Evolutionary conservation across 2,888 invertebrate species (phyloP), one percentile per base, ranked within the genome.

Genomic region (Drosophila rubida): DNA sequence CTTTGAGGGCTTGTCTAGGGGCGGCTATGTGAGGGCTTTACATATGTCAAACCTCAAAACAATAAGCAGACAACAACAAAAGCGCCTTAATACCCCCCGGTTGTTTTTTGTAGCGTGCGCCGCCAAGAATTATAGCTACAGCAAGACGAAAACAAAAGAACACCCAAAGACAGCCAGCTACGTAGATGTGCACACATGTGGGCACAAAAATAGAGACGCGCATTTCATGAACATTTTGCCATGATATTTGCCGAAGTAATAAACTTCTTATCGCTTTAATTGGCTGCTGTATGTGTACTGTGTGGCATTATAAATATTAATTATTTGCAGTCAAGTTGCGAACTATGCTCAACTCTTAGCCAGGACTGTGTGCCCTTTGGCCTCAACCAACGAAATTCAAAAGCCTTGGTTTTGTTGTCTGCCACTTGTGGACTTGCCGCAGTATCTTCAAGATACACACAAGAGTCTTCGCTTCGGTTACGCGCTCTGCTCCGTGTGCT

Each of bases 41-140:
- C 59, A 80, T 68, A 81, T 80, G 85, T 81, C 78, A 84, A 71
- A 45, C 59, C 62, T 45, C 65, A 66, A 66, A 75, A 80, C 81
- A 80, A 84, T 80, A 62, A 68, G 61, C 59, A 55, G 51, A 53
- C 59, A 54, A 59, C 62, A 71, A 84, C 81, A 80, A 80, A 62
- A 64, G 65, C 71, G 44, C 44, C 73, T 63, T 70, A 67, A 73
- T 63, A 66, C 57, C 60, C 53, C 63, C 62, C 50, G 73, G 50
- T 66, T 62, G 61, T 67, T 48, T 57, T 58, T 63, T 55, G 60
- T 46, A 41, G 54, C 51, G 70, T 54, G 50, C 42, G 60, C 66
- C 44, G 51, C 58, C 55, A 69, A 42, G 35, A 55, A 49, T 41
- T 32, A 59, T 51, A 57, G 22, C 69, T 35, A 55, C 30, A 48